phyloP scores from a whole-genome alignment of 2,113 vertebrate genomes.

The Thunnus maccoyii region DNA sequence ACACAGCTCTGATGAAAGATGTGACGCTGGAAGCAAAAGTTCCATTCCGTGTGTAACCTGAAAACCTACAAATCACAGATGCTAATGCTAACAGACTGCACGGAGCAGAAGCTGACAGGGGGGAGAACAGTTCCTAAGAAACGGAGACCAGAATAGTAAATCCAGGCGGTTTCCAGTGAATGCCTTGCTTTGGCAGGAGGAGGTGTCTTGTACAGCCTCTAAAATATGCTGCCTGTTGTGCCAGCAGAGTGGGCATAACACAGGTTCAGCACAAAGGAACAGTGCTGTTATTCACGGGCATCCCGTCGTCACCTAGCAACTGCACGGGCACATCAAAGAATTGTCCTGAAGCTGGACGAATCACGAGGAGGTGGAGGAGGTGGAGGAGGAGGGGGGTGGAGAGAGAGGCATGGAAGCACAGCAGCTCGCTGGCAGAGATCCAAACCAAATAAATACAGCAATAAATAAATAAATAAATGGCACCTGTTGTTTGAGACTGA shows the following conservation, averaged over 20 bases:
- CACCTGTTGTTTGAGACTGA: constrained; percentile 19
- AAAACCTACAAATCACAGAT: constrained; percentile 46
- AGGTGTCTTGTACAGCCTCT: constrained; percentile 35
- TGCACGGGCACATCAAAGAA: constrained; percentile 63
- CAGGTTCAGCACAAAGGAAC: constrained; percentile 72
- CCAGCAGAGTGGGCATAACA: constrained; percentile 69
- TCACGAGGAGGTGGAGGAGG: constrained; percentile 18
- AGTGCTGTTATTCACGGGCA: constrained; percentile 75
- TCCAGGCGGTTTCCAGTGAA: constrained; percentile 40
- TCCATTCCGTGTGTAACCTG: constrained; percentile 22
- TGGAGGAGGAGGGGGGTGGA: background rate
- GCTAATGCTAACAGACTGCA: constrained; percentile 4
- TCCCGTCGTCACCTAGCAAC: constrained; percentile 78
- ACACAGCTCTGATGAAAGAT: background rate
- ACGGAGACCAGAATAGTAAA: constrained; percentile 33
- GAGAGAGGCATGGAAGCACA: background rate
- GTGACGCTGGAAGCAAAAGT: background rate
- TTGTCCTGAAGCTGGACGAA: constrained; percentile 45
- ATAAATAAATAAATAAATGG: background rate
- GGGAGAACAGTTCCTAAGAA: constrained; percentile 30
- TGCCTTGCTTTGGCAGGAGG: constrained; percentile 29
- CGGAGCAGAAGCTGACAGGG: background rate
- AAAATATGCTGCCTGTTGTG: constrained; percentile 64
- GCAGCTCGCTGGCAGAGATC: background rate
- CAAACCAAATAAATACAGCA: background rate